Evolutionary conservation across 2,113 vertebrate genomes (phyloP).

Genomic region (Suncus etruscus): DNA sequence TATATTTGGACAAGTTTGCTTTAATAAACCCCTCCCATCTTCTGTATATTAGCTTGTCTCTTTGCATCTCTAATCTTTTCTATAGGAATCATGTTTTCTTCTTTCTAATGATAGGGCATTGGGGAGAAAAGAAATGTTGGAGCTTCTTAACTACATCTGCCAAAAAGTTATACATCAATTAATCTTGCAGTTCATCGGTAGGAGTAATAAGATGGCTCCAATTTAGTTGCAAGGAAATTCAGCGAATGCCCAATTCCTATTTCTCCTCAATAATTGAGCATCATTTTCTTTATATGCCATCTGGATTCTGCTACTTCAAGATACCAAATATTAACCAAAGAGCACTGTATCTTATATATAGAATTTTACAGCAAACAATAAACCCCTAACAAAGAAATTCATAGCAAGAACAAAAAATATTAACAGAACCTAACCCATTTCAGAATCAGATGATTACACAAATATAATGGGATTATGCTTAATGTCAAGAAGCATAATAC

Average conservation of each 20-base stretch:
- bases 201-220: conserved; percentile 32
- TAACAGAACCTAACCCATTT: background rate
- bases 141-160: background rate
- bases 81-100: background rate
- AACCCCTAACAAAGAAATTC: conserved; percentile 59
- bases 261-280: conserved; percentile 41
- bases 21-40: background rate
- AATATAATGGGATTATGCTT: conserved; percentile 36
- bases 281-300: conserved; percentile 44
- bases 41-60: background rate
- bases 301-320: conserved; percentile 57
- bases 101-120: background rate
- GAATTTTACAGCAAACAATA: conserved; percentile 57
- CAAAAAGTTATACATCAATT: background rate
- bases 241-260: conserved; percentile 36
- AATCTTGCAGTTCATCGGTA: conserved; percentile 27
- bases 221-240: conserved; percentile 49
- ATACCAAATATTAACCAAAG: conserved; percentile 23
- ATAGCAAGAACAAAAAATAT: conserved; percentile 36
- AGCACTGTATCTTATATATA: background rate
- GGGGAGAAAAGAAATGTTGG: background rate
- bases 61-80: background rate
- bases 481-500: conserved; percentile 56
- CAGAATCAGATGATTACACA: conserved; percentile 12
- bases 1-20: background rate